Percentiles rank a stretch among this genome's conserved stretches.
Evolutionary conservation across 1,140 invertebrate genomes (phyloP).

Genomic region (Trigoniulus corallinus): DNA sequence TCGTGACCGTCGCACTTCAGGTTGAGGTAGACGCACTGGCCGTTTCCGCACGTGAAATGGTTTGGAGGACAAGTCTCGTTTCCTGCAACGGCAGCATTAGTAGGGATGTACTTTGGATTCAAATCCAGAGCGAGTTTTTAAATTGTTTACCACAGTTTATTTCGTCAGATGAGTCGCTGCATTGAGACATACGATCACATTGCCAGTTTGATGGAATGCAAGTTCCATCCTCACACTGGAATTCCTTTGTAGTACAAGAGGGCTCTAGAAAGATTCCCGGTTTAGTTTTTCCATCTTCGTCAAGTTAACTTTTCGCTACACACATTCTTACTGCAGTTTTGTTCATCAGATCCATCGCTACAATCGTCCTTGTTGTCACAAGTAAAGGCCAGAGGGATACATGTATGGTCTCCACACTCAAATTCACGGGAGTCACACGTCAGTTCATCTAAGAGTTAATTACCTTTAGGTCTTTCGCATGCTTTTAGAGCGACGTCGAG

Average conservation of each 20-base stretch:
- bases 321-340: conserved; percentile 36
- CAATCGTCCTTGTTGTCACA: conserved; percentile 49
- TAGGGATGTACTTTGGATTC: not conserved
- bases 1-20: conserved; percentile 16
- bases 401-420: conserved; percentile 45
- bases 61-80: conserved; percentile 11
- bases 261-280: not conserved
- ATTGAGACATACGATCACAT: conserved; percentile 34
- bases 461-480: no score
- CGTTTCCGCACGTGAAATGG: conserved; percentile 14
- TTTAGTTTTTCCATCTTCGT: not conserved
- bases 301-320: not conserved
- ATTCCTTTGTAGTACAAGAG: conserved; percentile 18
- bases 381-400: conserved; percentile 38
- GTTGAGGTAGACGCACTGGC: conserved; percentile 6
- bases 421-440: conserved; percentile 29
- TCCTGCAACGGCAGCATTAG: not conserved
- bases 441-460: conserved; percentile 5
- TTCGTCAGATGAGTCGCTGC: conserved; percentile 40
- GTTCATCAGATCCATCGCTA: conserved; percentile 20
- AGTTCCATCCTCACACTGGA: conserved; percentile 19
- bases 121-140: not conserved
- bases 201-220: conserved; percentile 26
- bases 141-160: conserved; percentile 37
- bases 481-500: no score